These are phyloP conservation scores for Sinohyriopsis cumingii DNA, from an alignment of 2,888 invertebrate genomes.

Conservation along the genomic window DNA sequence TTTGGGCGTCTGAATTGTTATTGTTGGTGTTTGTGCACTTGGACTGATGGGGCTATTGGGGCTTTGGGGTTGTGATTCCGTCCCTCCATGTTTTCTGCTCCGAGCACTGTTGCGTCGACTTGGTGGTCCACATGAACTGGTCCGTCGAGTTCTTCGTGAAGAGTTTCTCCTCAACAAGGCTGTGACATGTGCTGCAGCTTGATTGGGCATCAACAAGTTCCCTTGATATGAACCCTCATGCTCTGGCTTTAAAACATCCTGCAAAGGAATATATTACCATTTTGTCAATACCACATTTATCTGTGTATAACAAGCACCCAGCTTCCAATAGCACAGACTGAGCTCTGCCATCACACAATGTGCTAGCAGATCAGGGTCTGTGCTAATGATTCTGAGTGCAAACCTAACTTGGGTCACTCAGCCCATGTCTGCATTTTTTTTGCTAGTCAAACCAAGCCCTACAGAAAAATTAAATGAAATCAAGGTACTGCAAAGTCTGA, in stretches of 20 bases:
- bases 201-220: conserved; percentile 39
- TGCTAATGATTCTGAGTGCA: too few species aligned
- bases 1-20: conserved; percentile 48
- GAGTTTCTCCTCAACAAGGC: conserved; percentile 31
- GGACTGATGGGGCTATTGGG: conserved; percentile 42
- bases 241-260: conserved; percentile 20
- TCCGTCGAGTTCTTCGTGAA: conserved; percentile 19
- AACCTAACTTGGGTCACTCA: too few species aligned
- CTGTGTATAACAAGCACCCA: too few species aligned
- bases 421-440: too few species aligned
- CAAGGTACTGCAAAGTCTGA: too few species aligned
- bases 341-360: too few species aligned
- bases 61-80: conserved; percentile 38
- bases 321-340: too few species aligned
- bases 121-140: conserved; percentile 28
- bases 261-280: not conserved
- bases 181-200: conserved; percentile 35
- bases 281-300: too few species aligned
- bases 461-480: too few species aligned
- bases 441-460: too few species aligned
- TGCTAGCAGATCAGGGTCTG: too few species aligned
- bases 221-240: not conserved
- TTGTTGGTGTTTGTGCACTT: conserved; percentile 23
- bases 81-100: conserved; percentile 25
- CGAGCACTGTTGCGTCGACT: conserved; percentile 31